These are phyloP conservation scores for Alectoris magna DNA, from an alignment of 2,797 vertebrate genomes.

Conservation along the genomic window DNA sequence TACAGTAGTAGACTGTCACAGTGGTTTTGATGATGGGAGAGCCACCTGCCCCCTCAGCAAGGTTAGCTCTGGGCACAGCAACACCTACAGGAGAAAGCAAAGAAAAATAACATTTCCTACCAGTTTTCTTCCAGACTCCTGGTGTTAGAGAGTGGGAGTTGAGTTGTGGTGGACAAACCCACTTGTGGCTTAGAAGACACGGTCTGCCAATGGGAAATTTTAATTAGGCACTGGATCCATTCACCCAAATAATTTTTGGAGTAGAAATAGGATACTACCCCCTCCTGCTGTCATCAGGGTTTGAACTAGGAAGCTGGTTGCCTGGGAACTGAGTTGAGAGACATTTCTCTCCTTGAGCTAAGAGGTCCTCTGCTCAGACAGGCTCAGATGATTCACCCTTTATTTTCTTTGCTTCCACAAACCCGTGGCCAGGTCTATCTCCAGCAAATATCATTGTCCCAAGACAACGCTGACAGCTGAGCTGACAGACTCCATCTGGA, in stretches of 20 bases:
- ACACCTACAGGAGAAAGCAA: neutral
- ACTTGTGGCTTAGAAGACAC: fast-evolving
- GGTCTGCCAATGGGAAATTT: neutral
- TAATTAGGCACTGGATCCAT: neutral
- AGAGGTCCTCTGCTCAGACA: neutral
- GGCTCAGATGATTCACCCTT: fast-evolving
- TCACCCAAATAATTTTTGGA: neutral
- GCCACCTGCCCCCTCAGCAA: fast-evolving
- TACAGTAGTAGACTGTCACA: neutral
- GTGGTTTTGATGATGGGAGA: fast-evolving
- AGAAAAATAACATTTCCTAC: neutral
- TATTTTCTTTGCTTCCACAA: neutral
- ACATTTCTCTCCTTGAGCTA: neutral
- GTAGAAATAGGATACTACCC: neutral
- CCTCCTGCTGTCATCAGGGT: neutral
- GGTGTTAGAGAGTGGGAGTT: neutral
- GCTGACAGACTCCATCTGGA: neutral
- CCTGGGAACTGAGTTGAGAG: neutral
- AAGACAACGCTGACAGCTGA: neutral
- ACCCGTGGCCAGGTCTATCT: neutral
- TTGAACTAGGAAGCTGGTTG: neutral
- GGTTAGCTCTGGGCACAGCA: fast-evolving
- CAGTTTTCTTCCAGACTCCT: neutral
- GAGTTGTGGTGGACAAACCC: neutral
- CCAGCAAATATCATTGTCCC: neutral